These are phyloP conservation scores for Papilio gigon DNA, from an alignment of 2,888 invertebrate species.

Conservation along the genomic window DNA sequence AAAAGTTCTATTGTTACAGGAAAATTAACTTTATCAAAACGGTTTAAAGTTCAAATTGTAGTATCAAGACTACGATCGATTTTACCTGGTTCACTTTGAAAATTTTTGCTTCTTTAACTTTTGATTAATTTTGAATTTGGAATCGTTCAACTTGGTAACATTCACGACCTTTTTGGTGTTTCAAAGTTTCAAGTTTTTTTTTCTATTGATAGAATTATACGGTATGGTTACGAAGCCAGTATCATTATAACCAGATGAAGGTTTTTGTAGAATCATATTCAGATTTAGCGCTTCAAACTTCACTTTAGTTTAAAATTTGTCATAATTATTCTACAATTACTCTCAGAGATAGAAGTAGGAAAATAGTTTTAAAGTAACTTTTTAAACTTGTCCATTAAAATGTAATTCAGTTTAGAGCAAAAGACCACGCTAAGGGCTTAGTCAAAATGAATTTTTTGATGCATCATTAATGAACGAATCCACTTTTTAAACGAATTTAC, in stretches of 20 bases:
- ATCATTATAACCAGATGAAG: neutral
- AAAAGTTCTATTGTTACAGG: neutral
- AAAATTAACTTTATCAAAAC: slow-evolving; percentile 2
- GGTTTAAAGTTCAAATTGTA: slow-evolving; percentile 18
- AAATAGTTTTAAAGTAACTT: neutral
- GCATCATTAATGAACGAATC: slow-evolving; percentile 6
- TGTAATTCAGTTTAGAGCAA: slow-evolving; percentile 8
- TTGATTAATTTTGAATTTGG: slow-evolving; percentile 18
- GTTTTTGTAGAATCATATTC: neutral
- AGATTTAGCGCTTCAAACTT: neutral
- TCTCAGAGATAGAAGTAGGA: slow-evolving; percentile 2
- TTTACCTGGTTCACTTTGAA: slow-evolving; percentile 33
- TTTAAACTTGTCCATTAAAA: neutral
- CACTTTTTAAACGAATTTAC: neutral
- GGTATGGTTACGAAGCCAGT: neutral
- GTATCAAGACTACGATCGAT: neutral
- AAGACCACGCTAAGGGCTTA: neutral
- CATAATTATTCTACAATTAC: slow-evolving; percentile 21
- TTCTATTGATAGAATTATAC: neutral
- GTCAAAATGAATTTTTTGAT: slow-evolving; percentile 4
- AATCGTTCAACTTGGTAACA: neutral
- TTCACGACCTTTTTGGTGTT: neutral
- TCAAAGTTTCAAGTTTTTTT: neutral
- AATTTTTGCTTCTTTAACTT: slow-evolving; percentile 32
- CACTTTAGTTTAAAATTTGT: neutral